These are phyloP conservation scores for Esox masquinongy DNA, from an alignment of 2,797 vertebrate genomes.

Conservation along the genomic window DNA sequence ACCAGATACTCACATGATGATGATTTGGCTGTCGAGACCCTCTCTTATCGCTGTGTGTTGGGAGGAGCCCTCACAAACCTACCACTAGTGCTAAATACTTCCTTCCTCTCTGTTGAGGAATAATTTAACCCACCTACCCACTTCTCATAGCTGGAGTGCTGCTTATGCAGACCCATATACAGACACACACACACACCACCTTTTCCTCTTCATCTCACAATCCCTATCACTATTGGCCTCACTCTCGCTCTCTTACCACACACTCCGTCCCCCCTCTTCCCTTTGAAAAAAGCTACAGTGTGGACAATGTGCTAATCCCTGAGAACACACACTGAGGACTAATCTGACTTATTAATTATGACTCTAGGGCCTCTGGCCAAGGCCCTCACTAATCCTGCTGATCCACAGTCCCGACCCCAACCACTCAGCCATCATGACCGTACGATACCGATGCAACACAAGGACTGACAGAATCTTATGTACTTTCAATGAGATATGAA, in stretches of 20 bases:
- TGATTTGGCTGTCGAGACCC: background rate
- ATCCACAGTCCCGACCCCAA: conserved; percentile 29
- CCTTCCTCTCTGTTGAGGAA: conserved; percentile 35
- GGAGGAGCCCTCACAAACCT: conserved; percentile 17
- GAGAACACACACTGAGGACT: conserved; percentile 47
- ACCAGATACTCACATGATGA: background rate
- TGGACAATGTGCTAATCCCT: conserved; percentile 52
- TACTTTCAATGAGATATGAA: background rate
- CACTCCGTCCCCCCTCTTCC: background rate
- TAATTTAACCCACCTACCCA: background rate
- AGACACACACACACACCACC: conserved; percentile 16
- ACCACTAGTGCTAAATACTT: conserved; percentile 43
- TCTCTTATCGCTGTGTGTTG: conserved; percentile 7
- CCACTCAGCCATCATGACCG: conserved; percentile 14
- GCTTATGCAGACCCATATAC: conserved; percentile 1
- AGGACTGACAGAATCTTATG: background rate
- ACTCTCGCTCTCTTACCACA: background rate
- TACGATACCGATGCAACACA: background rate
- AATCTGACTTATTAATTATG: conserved; percentile 59
- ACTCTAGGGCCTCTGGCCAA: conserved; percentile 42
- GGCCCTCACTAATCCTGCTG: conserved; percentile 45
- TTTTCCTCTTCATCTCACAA: conserved; percentile 24
- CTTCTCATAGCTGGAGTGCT: background rate
- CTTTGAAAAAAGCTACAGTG: conserved; percentile 23
- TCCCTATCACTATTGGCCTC: background rate